A percentile compares a stretch with the other conserved stretches of the same genome.
These are phyloP conservation scores for Oscheius myriophilus DNA, from an alignment of 2,888 invertebrate species.

Conservation along the genomic window DNA sequence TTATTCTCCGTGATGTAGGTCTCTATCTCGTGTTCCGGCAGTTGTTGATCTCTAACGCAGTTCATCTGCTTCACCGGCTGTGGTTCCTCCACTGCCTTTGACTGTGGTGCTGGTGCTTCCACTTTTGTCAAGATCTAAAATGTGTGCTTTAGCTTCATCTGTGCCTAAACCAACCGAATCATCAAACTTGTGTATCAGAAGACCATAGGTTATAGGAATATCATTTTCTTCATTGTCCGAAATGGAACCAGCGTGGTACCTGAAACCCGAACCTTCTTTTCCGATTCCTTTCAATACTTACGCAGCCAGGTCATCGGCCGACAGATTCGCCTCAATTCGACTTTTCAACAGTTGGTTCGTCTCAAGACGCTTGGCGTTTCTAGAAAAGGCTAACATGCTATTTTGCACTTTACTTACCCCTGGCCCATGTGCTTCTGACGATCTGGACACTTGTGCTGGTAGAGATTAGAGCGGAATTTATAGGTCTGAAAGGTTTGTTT, in stretches of 20 bases:
- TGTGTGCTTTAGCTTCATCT: too few species aligned
- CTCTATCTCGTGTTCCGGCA: conserved; percentile 50
- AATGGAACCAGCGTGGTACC: conserved; percentile 32
- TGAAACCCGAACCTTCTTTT: not conserved
- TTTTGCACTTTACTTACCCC: conserved; percentile 27
- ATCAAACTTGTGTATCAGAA: conserved; percentile 37
- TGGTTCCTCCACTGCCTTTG: not conserved
- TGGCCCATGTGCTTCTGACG: conserved; percentile 56
- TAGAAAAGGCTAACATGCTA: not conserved
- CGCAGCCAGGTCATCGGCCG: conserved; percentile 25
- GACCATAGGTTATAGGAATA: conserved; percentile 50
- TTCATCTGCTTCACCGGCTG: conserved; percentile 35
- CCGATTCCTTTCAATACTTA: not conserved
- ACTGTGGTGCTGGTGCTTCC: not conserved
- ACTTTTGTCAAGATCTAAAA: too few species aligned
- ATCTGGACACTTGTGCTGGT: conserved; percentile 70
- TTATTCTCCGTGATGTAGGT: conserved; percentile 51
- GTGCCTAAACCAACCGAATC: not conserved
- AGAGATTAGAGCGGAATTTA: conserved; percentile 70
- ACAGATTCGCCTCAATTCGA: conserved; percentile 37
- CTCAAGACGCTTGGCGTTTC: conserved; percentile 29
- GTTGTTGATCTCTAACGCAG: conserved; percentile 48
- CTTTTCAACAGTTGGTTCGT: conserved; percentile 45
- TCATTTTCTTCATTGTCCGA: conserved; percentile 52
- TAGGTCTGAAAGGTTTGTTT: conserved; percentile 59